phyloP scores from a whole-genome alignment of 2,888 invertebrate genomes.

The Eutolmus rufibarbis region DNA sequence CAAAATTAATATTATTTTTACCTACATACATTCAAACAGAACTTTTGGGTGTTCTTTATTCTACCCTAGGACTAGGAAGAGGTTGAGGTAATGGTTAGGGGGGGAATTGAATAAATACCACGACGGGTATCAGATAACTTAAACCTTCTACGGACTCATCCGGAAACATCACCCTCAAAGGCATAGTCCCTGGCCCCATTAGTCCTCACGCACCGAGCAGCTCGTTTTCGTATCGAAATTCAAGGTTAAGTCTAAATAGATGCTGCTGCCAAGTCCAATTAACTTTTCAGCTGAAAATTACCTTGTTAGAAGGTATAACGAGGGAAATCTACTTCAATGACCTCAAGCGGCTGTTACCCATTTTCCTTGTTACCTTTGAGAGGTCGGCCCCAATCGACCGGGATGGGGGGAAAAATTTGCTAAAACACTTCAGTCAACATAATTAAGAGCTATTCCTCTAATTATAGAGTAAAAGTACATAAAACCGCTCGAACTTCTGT shows the following conservation, averaged over 20 bases:
- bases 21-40: no score
- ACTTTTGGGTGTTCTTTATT: no score
- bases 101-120: no score
- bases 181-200: not conserved
- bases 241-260: not conserved
- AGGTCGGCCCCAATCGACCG: not conserved
- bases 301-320: not conserved
- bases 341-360: not conserved
- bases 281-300: not conserved
- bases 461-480: constrained; percentile 15
- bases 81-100: no score
- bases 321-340: not conserved
- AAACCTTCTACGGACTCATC: not conserved
- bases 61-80: no score
- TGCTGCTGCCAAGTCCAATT: not conserved
- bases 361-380: not conserved
- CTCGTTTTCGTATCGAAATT: not conserved
- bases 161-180: not conserved
- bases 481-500: not conserved
- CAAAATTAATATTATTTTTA: no score
- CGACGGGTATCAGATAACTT: no score
- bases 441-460: constrained; percentile 9
- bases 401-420: not conserved
- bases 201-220: not conserved
- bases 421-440: constrained; percentile 12